phyloP scores from a whole-genome alignment of 2,797 vertebrate genomes.

The Pelodytes ibericus region DNA sequence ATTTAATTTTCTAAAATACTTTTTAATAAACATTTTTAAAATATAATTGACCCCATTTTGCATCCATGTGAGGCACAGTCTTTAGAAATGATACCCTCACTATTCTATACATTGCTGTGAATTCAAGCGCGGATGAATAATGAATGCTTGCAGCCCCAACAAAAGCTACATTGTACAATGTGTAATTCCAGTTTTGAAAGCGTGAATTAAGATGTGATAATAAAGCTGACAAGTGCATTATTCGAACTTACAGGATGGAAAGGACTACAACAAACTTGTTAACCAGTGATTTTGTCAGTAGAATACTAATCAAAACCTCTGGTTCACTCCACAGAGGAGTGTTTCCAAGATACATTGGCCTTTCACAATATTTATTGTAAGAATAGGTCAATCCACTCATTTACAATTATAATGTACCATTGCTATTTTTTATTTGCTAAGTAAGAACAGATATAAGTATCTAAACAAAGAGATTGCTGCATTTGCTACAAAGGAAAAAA shows the following conservation, averaged over 20 bases:
- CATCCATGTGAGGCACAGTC: background rate
- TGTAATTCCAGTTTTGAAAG: conserved; percentile 6
- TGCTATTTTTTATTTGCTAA: background rate
- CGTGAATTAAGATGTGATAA: conserved; percentile 7
- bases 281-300: background rate
- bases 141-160: background rate
- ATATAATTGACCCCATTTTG: background rate
- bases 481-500: background rate
- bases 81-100: background rate
- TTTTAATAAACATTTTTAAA: background rate
- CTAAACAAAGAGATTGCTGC: background rate
- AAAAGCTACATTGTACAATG: background rate
- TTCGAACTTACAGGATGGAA: conserved; percentile 18
- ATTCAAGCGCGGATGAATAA: background rate
- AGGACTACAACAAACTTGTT: conserved; percentile 7
- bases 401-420: background rate
- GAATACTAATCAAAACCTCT: conserved; percentile 7
- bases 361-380: background rate
- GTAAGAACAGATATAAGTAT: background rate
- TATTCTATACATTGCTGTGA: background rate
- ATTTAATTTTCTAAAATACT: too few species aligned
- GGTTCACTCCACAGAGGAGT: background rate
- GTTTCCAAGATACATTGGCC: background rate
- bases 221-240: conserved; percentile 10
- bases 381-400: background rate